Percentiles rank a stretch among this genome's conserved stretches.
These are phyloP conservation scores for Drosophila ironensis DNA, from an alignment of 1,140 invertebrate species.

Conservation along the genomic window DNA sequence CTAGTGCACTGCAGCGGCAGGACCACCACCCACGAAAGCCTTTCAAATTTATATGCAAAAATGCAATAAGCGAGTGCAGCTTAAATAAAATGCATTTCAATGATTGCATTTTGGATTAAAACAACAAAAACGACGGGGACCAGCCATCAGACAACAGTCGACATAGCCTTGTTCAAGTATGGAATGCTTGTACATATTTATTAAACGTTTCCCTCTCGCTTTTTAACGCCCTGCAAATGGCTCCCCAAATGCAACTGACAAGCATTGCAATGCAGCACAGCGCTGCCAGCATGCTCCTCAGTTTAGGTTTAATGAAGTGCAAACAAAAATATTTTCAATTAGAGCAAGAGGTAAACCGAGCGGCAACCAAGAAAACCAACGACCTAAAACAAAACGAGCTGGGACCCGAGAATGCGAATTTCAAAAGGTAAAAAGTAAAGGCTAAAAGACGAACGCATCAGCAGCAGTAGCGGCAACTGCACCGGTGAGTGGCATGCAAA, in stretches of 20 bases:
- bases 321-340: constrained; percentile 77
- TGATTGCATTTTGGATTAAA: constrained; percentile 78
- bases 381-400: constrained; percentile 18
- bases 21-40: constrained; percentile 38
- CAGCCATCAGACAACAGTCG: constrained; percentile 3
- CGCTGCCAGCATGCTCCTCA: constrained; percentile 25
- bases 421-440: constrained; percentile 33
- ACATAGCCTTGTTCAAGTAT: constrained; percentile 18
- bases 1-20: no score
- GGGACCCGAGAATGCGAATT: constrained; percentile 6
- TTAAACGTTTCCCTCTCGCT: constrained; percentile 19
- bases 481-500: constrained; percentile 73
- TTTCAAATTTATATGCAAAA: constrained; percentile 72
- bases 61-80: constrained; percentile 72
- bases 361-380: constrained; percentile 13
- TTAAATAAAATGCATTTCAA: constrained; percentile 79
- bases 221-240: background rate
- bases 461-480: constrained; percentile 1
- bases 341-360: constrained; percentile 39
- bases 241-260: constrained; percentile 27
- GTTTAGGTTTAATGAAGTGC: constrained; percentile 73
- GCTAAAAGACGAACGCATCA: background rate
- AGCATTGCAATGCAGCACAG: constrained; percentile 29
- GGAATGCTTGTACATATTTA: constrained; percentile 33
- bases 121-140: constrained; percentile 28